phyloP scores from a whole-genome alignment of 64 coral and sea anemone genomes.

The Acropora yongei region DNA sequence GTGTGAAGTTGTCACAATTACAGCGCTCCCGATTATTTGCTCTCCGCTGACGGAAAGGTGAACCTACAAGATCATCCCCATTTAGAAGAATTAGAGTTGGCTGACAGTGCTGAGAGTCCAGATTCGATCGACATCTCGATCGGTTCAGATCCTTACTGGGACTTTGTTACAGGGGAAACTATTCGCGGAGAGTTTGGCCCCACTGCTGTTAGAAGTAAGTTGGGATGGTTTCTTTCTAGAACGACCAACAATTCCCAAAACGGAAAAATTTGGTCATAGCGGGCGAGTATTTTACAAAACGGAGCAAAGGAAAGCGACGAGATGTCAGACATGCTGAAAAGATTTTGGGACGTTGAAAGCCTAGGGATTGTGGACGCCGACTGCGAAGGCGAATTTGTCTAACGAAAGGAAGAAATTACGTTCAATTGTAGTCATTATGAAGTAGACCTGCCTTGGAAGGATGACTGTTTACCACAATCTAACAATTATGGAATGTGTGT shows the following conservation, averaged over 20 bases:
- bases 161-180: constrained; percentile 6
- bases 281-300: background rate
- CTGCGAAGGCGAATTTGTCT: background rate
- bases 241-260: background rate
- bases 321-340: constrained; percentile 6
- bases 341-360: background rate
- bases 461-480: background rate
- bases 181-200: constrained; percentile 35
- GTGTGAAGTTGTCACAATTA: constrained; percentile 16
- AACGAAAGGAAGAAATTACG: background rate
- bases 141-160: constrained; percentile 55
- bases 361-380: constrained; percentile 3
- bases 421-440: constrained; percentile 14
- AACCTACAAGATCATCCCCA: too few species aligned
- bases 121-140: constrained; percentile 45
- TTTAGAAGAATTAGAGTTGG: background rate
- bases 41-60: constrained; percentile 4
- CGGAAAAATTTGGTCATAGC: background rate
- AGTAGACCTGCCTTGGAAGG: constrained; percentile 11
- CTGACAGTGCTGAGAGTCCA: background rate
- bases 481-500: constrained; percentile 3
- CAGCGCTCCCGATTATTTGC: constrained; percentile 21
- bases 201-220: constrained; percentile 16
- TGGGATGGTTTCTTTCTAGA: constrained; percentile 50
- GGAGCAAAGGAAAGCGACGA: background rate